phyloP scores from a whole-genome alignment of 2,888 invertebrate genomes.

The Gisinianus flammeolus region DNA sequence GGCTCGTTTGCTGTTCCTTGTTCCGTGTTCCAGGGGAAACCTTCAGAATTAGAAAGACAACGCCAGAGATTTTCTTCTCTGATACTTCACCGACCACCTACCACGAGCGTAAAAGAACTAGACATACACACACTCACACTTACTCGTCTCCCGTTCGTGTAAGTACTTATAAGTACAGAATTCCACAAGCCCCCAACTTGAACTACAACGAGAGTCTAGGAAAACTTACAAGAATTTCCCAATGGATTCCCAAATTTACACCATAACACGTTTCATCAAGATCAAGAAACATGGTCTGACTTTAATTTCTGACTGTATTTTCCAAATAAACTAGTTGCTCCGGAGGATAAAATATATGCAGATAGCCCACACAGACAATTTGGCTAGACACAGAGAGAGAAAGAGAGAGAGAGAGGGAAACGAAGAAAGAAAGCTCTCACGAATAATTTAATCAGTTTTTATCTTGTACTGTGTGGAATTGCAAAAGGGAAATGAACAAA shows the following conservation, averaged over 20 bases:
- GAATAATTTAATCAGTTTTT: not conserved
- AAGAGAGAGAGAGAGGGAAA: too few species aligned
- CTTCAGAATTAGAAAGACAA: not conserved
- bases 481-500: too few species aligned
- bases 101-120: not conserved
- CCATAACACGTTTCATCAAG: conserved; percentile 4
- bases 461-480: not conserved
- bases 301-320: not conserved
- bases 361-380: not conserved
- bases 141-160: not conserved
- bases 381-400: too few species aligned
- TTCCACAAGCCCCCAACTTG: not conserved
- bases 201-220: not conserved
- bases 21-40: not conserved
- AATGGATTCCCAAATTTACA: conserved; percentile 2
- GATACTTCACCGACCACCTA: not conserved
- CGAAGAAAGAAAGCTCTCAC: not conserved
- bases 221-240: not conserved
- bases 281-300: not conserved
- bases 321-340: not conserved
- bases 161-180: too few species aligned
- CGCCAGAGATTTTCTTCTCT: not conserved
- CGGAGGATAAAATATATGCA: not conserved
- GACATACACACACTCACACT: not conserved
- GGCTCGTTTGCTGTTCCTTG: not conserved